Conservation (phyloP, 2,888 invertebrate species). For the Drosophila phalerata region DNA sequence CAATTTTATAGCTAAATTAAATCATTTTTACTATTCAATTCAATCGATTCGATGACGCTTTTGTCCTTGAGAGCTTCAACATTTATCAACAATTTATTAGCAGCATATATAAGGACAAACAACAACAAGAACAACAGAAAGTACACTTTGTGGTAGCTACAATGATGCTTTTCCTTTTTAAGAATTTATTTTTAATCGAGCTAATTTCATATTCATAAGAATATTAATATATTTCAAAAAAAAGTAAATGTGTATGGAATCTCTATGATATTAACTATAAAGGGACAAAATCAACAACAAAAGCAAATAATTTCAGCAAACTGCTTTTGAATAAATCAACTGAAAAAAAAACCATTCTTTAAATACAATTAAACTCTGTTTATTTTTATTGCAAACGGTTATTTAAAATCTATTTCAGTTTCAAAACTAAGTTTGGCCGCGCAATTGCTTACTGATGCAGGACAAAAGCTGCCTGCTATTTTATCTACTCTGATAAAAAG, state of each 20-base stretch:
- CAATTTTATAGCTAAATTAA: slow-evolving; percentile 80
- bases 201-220: slow-evolving; percentile 42
- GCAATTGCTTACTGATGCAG: not conserved
- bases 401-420: not conserved
- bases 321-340: slow-evolving; percentile 74
- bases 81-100: slow-evolving; percentile 42
- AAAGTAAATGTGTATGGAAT: slow-evolving; percentile 47
- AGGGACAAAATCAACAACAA: slow-evolving; percentile 57
- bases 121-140: slow-evolving; percentile 43
- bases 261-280: slow-evolving; percentile 68
- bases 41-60: slow-evolving; percentile 54
- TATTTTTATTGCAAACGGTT: not conserved
- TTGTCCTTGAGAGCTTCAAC: slow-evolving; percentile 61
- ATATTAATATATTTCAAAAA: slow-evolving; percentile 41
- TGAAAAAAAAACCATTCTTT: slow-evolving; percentile 53
- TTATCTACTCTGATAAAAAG: slow-evolving; percentile 14
- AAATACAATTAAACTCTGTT: slow-evolving; percentile 6
- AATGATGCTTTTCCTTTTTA: slow-evolving; percentile 76
- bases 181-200: slow-evolving; percentile 66
- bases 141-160: slow-evolving; percentile 70
- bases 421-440: not conserved
- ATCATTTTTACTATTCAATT: slow-evolving; percentile 60
- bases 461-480: slow-evolving; percentile 39
- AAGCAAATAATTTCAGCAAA: slow-evolving; percentile 53
- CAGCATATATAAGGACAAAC: slow-evolving; percentile 40